These are phyloP conservation scores for Phortica okadai DNA, from an alignment of 2,888 invertebrate species.

Conservation along the genomic window DNA sequence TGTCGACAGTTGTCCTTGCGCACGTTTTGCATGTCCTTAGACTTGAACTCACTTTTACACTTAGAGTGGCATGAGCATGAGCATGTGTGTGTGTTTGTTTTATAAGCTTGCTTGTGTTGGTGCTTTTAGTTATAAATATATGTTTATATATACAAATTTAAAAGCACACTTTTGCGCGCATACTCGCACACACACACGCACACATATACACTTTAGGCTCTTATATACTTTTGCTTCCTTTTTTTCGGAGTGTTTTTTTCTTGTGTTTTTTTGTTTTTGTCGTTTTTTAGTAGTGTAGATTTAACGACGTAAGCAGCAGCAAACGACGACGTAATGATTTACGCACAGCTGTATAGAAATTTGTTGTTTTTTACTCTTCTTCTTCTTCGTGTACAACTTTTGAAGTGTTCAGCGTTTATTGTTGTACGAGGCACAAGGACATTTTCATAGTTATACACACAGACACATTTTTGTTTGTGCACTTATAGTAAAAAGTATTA, in stretches of 20 bases:
- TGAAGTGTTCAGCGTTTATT: constrained; percentile 32
- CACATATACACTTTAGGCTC: background rate
- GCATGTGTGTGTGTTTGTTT: background rate
- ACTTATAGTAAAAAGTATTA: constrained; percentile 4
- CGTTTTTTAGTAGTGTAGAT: constrained; percentile 34
- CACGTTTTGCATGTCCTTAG: constrained; percentile 60
- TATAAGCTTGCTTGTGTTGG: background rate
- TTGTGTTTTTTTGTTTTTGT: constrained; percentile 28
- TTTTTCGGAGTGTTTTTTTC: background rate
- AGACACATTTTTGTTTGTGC: constrained; percentile 1
- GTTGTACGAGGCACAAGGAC: constrained; percentile 60
- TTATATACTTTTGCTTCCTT: background rate
- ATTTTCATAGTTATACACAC: constrained; percentile 25
- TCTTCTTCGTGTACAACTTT: constrained; percentile 34
- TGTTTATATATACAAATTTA: constrained; percentile 51
- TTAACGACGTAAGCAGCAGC: constrained; percentile 54
- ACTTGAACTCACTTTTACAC: constrained; percentile 60
- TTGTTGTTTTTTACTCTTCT: constrained; percentile 17
- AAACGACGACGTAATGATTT: constrained; percentile 64
- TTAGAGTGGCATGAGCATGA: background rate
- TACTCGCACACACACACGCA: constrained; percentile 9
- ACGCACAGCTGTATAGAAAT: constrained; percentile 57
- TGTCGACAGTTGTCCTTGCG: constrained; percentile 9
- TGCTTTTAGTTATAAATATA: constrained; percentile 43
- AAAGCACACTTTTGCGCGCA: constrained; percentile 31